phyloP scores from a whole-genome alignment of 2,797 vertebrate species.

The Neostethus bicornis region DNA sequence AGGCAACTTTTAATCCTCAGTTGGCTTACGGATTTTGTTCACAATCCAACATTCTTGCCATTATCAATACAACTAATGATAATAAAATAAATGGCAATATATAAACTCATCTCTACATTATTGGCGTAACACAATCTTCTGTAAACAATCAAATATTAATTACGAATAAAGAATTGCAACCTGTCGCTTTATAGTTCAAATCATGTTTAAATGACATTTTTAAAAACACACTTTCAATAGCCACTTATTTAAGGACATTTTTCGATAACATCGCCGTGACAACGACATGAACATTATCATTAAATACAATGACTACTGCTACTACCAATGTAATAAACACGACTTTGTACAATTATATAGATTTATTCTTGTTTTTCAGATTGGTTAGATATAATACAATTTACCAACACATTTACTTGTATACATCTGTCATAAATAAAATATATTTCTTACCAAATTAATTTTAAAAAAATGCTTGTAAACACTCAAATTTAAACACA shows the following conservation, averaged over 20 bases:
- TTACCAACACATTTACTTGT: constrained; percentile 60
- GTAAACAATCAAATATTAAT: constrained; percentile 33
- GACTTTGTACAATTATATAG: constrained; percentile 48
- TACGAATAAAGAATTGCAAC: constrained; percentile 14
- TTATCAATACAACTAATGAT: constrained; percentile 28
- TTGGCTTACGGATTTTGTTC: constrained; percentile 24
- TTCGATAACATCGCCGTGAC: constrained; percentile 20
- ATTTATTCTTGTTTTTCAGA: constrained; percentile 55
- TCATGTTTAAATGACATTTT: constrained; percentile 14
- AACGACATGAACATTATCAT: constrained; percentile 9
- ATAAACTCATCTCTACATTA: constrained; percentile 23
- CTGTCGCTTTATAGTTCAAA: constrained; percentile 33
- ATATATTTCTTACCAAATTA: constrained; percentile 54
- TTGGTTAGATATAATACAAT: constrained; percentile 71
- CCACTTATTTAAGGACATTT: constrained; percentile 20
- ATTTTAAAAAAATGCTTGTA: constrained; percentile 55
- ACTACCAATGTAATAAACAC: constrained; percentile 55
- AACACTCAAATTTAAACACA: constrained; percentile 52
- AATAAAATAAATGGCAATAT: constrained; percentile 18
- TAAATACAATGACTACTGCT: constrained; percentile 37
- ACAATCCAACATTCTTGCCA: constrained; percentile 3
- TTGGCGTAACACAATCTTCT: constrained; percentile 19
- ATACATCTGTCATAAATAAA: constrained; percentile 75
- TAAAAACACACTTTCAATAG: constrained; percentile 10
- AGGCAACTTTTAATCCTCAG: constrained; percentile 25